Base-by-base conservation (phyloP, 2,888 invertebrate genomes). In the Loripinus fragilis region DNA sequence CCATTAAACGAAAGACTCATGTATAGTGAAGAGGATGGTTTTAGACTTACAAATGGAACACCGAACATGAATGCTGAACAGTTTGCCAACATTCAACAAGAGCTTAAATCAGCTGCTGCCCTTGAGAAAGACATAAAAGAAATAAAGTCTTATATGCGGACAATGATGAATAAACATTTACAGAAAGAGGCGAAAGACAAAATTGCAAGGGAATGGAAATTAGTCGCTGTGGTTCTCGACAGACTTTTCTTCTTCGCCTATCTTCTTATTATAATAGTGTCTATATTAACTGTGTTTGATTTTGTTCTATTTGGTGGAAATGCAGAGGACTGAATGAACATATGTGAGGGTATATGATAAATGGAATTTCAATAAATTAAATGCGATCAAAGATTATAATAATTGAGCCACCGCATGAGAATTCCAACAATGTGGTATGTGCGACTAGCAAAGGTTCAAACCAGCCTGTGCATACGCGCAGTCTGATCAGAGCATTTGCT, bases 231-330 rank as follows among this genome's bases (percentile, higher is more conserved):
- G 23, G 92, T 92, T 23, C 71, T 93, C 7, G 93, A 93, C 81
- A 79, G 93, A 71, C 77, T 93, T n/a, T 92, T 93, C 77, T 93
- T 93, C 88, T 91, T 90, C 75, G 71, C 90, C n/a, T 93, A 92
- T 77, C 85, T 93, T 17, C n/a, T 89, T 30, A 88, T 90, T 41
- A 91, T 92, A 64, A 42, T 92, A 66, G 87, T 91, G 20, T 92
- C 92, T 2, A 88, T 92, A 45, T 88, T 88, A 68, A 90, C 92
- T n/a, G 88, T 92, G 60, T 93, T 93, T 83, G 84, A 89, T 48
- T 82, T 82, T 73, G 85, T 81, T 23, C 55, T 85, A 28, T 85
- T 85, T 70, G 81, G 81, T 5, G 74, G 78, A 42, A 75, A 81
- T 45, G 80, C 7, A 25, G 25, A 25, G n/a, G n/a, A n/a, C n/a